Percentiles rank a stretch among this genome's conserved stretches.
Conservation (phyloP, 2,113 vertebrate genomes). For the Perca fluviatilis region DNA sequence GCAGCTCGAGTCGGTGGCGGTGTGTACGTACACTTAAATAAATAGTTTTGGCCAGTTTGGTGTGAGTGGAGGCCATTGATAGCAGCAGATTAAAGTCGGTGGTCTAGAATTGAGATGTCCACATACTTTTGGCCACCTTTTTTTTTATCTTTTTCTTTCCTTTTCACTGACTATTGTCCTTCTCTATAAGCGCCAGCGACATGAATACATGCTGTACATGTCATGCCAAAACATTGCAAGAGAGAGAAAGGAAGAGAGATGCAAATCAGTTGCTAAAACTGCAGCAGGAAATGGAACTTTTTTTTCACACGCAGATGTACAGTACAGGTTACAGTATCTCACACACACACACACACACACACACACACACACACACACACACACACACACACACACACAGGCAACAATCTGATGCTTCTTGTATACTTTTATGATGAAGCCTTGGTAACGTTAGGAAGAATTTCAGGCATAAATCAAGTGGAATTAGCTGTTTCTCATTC, state of each 20-base stretch:
- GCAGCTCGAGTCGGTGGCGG: too few relatives aligned
- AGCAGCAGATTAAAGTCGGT: too few relatives aligned
- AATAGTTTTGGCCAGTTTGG: too few relatives aligned
- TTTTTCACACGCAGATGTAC: constrained; percentile 32
- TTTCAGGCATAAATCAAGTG: neutral
- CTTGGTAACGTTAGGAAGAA: neutral
- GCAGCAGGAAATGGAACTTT: constrained; percentile 47
- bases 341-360: neutral
- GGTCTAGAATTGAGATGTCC: too few relatives aligned
- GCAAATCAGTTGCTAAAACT: constrained; percentile 40
- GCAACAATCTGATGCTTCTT: neutral
- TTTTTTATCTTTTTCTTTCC: neutral
- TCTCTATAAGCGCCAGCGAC: neutral
- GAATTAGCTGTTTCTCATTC: constrained; percentile 26
- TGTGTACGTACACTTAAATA: too few relatives aligned
- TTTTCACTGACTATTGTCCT: too few relatives aligned
- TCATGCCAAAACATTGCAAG: neutral
- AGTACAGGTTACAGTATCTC: neutral
- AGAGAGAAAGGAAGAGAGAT: constrained; percentile 31
- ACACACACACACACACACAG: constrained; percentile 9
- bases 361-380: too few relatives aligned
- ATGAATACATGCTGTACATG: neutral
- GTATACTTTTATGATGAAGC: neutral
- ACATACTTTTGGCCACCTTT: too few relatives aligned
- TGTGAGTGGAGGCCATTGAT: too few relatives aligned